Percentiles rank a stretch among this genome's conserved stretches.
phyloP scores from a whole-genome alignment of 2,797 vertebrate species.

The Emydoidea blandingii region DNA sequence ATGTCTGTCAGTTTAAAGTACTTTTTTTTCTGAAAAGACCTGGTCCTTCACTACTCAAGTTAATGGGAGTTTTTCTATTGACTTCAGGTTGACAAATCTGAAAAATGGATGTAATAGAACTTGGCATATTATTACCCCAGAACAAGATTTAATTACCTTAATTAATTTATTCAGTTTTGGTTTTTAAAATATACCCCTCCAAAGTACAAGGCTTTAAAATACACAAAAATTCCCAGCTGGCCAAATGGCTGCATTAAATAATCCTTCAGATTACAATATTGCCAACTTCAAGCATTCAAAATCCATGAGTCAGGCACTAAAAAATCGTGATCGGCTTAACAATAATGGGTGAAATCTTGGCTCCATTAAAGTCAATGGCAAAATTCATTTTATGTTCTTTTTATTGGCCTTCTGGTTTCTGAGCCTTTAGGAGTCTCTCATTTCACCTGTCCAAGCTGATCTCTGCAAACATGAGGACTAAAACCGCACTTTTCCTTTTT shows the following conservation, averaged over 20 bases:
- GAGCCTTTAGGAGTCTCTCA: constrained; percentile 44
- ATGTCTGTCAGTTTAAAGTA: background rate
- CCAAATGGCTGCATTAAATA: background rate
- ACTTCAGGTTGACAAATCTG: constrained; percentile 22
- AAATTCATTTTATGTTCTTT: constrained; percentile 30
- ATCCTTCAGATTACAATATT: background rate
- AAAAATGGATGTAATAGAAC: background rate
- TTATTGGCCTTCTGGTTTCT: constrained; percentile 61
- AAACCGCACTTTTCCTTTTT: constrained; percentile 50
- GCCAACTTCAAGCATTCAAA: background rate
- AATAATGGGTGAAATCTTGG: constrained; percentile 8
- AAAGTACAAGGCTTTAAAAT: background rate
- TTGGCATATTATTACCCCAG: constrained; percentile 22
- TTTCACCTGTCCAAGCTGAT: constrained; percentile 36
- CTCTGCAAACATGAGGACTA: background rate
- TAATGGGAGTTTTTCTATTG: background rate
- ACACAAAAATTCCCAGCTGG: background rate
- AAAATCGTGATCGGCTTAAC: background rate
- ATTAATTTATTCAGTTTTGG: constrained; percentile 14
- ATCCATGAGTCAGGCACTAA: background rate
- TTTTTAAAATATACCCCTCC: constrained; percentile 18
- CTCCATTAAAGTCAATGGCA: background rate
- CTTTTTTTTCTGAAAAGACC: background rate
- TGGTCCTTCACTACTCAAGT: background rate
- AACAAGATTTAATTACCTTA: background rate